Base-by-base conservation (phyloP, 2,888 invertebrate species). In the Nezara viridula region DNA sequence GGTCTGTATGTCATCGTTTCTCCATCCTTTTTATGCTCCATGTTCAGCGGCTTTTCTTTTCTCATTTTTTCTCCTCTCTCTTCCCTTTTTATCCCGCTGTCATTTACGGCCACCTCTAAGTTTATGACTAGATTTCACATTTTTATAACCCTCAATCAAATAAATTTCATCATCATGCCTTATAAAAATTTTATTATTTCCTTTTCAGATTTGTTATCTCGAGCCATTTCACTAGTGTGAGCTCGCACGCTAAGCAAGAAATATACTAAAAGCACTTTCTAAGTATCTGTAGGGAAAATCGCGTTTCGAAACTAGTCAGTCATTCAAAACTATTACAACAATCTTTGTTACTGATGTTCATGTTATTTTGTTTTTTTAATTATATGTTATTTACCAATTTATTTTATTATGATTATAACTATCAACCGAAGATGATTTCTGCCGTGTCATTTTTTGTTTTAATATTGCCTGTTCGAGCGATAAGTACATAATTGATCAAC, bases 111-210 rank as follows among this genome's bases (percentile, higher is more conserved):
- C 44, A 40, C 81, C 44, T 44, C 81, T 16, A 81, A 81, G 10
- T 81, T 81, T 81, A 81, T 47, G n/a, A 44, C 81, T 81, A 40
- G 81, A 44, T 81, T 81, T 81, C 81, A 81, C 81, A 32, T 44
- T 81, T 81, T 81, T 81, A 44, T 81, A n/a, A 44, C 81, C 44
- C 81, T 47, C 81, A 81, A 81, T 81, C 81, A 81, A 47, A 81
- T 81, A 81, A 81, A 81, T 47, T 40, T n/a, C 81, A 16, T 81
- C 44, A 47, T 81, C 44, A n/a, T 44, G 81, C 81, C 40, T 40
- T 47, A 44, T 81, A 81, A 44, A 77, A 77, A n/a, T 44, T 81
- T 81, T 81, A 81, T 81, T 81, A 81, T 81, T 81, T 47, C 81
- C 81, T 81, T 81, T 81, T 12, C n/a, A 81, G 81, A 81, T 47